Evolutionary conservation across 2,113 vertebrate species (phyloP), one percentile per base, ranked within the genome.

Genomic region (Cnemophilus loriae): DNA sequence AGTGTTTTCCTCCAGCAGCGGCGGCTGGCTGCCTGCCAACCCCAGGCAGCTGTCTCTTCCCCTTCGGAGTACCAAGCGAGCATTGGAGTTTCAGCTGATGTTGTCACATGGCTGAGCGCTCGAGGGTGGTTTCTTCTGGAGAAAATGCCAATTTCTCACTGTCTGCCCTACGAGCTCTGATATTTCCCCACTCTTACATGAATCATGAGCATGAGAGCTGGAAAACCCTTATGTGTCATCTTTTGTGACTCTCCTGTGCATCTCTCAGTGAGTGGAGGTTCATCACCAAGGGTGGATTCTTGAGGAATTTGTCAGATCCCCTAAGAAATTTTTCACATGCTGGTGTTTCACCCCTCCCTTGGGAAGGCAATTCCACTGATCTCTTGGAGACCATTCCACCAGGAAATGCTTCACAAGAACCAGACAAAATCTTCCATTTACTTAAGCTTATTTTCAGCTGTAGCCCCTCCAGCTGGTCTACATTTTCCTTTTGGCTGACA

Each of bases 171-270:
- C 32, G 67, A 95, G 8, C 77, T 53, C 79, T 71, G 74, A 76
- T 95, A 73, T 76, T 96, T 96, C 93, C 60, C 71, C 64, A 41
- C 81, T 95, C 42, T 50, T 39, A 7, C 16, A 81, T 97, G 96
- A 97, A 86, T 97, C 96, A 97, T 2, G 4, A 92, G 47, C 82
- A 73, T 81, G 23, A 84, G 59, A 87, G 73, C 69, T 88, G 89
- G 93, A 93, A 92, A 91, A 87, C 5, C 52, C 60, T 91, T 55
- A 28, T 42, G 41, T 93, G 61, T 96, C 94, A 96, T 96, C 37
- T 89, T 96, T 80, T 83, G 82, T 95, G 86, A 90, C 47, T 82
- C 56, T 56, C 55, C 27, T 39, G 75, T 85, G 21, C 21, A 60
- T 92, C 23, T 81, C 30, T 71, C 60, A 64, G 52, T 2, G 8